These are phyloP conservation scores for Tragulus kanchil DNA, from an alignment of 2,113 vertebrate species.

Conservation along the genomic window DNA sequence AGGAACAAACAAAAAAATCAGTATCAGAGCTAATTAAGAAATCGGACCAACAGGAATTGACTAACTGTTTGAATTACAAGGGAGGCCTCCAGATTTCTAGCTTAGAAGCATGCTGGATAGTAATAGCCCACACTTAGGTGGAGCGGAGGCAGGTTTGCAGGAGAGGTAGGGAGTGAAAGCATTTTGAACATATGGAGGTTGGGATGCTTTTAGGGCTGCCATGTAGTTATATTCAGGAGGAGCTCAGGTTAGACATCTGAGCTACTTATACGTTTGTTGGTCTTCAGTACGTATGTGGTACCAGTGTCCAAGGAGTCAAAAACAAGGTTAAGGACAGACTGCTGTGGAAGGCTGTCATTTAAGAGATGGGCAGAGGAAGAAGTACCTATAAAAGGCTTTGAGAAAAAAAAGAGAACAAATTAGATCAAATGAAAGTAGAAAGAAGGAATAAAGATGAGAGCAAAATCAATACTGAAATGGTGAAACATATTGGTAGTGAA, in stretches of 20 bases:
- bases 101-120: background rate
- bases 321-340: background rate
- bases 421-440: conserved; percentile 22
- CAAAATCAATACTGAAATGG: conserved; percentile 28
- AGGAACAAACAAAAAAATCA: background rate
- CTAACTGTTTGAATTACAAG: background rate
- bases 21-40: background rate
- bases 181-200: background rate
- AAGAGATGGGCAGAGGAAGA: background rate
- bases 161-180: background rate
- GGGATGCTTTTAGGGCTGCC: background rate
- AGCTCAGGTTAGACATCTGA: background rate
- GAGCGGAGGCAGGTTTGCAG: background rate
- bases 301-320: background rate
- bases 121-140: background rate
- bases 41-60: background rate
- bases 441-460: conserved; percentile 28
- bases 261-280: background rate
- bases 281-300: background rate
- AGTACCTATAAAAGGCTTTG: background rate
- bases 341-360: background rate
- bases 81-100: background rate
- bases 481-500: background rate
- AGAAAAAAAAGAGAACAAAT: background rate
- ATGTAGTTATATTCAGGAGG: background rate